Percentiles rank a stretch among this genome's conserved stretches.
Evolutionary conservation across 2,888 invertebrate species (phyloP).

Genomic region (Spilarctia lutea): DNA sequence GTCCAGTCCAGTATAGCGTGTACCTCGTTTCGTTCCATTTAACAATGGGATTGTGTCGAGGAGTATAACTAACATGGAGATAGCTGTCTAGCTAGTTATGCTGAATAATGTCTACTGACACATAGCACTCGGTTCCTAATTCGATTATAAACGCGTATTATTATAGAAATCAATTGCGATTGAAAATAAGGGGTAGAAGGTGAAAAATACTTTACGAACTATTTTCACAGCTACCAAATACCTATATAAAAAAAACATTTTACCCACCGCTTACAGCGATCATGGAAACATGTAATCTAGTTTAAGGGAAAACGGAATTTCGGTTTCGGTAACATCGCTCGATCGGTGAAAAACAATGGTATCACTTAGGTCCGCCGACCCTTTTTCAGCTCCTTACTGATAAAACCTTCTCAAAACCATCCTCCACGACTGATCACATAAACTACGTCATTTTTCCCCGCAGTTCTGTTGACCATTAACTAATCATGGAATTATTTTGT

Average conservation of each 20-base stretch:
- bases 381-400: neutral
- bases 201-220: too few species aligned
- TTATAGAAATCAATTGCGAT: too few species aligned
- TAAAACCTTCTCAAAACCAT: neutral
- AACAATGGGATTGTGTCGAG: constrained; percentile 44
- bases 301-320: too few species aligned
- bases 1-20: constrained; percentile 36
- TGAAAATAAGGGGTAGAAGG: too few species aligned
- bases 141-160: neutral
- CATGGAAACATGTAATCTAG: too few species aligned
- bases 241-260: neutral
- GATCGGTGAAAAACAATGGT: too few species aligned
- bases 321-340: neutral
- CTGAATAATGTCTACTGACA: neutral
- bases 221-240: neutral
- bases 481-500: neutral
- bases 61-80: constrained; percentile 25
- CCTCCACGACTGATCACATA: neutral
- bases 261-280: neutral
- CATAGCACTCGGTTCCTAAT: neutral
- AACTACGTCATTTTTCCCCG: neutral
- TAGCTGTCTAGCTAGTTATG: neutral
- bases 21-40: constrained; percentile 43
- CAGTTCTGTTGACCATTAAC: neutral
- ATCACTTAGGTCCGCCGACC: too few species aligned